Evolutionary conservation across 2,888 invertebrate genomes (phyloP).

Genomic region (Geotrupes spiniger): DNA sequence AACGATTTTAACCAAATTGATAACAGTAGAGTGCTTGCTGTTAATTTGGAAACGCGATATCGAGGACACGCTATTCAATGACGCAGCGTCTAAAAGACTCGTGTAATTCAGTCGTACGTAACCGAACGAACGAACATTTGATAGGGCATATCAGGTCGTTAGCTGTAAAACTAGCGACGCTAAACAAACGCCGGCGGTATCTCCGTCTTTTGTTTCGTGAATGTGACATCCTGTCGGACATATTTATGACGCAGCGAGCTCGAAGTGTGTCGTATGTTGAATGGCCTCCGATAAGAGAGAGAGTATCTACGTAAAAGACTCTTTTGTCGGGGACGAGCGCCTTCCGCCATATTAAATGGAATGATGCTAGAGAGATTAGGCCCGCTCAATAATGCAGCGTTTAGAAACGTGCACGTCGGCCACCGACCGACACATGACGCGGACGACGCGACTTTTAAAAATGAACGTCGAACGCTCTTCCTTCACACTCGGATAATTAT

Average conservation of each 20-base stretch:
- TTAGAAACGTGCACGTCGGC: conserved; percentile 6
- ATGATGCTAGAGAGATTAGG: conserved; percentile 39
- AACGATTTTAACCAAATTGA: too few species aligned
- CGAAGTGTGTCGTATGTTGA: conserved; percentile 27
- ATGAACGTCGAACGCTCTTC: too few species aligned
- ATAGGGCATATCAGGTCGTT: conserved; percentile 8
- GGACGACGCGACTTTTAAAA: too few species aligned
- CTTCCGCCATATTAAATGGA: conserved; percentile 36
- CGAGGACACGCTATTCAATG: too few species aligned
- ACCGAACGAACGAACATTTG: conserved; percentile 4
- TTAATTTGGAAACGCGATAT: too few species aligned
- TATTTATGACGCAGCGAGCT: conserved; percentile 33
- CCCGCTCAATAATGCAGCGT: conserved; percentile 23
- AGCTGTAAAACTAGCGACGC: conserved; percentile 2
- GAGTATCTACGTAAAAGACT: conserved; percentile 38
- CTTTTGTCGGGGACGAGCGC: conserved; percentile 37
- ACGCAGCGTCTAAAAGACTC: too few species aligned
- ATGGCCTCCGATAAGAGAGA: conserved; percentile 32
- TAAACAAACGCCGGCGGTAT: conserved; percentile 19
- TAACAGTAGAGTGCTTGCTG: too few species aligned
- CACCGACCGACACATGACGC: too few species aligned
- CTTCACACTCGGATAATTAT: too few species aligned
- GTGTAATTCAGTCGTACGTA: conserved; percentile 5
- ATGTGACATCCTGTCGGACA: conserved; percentile 32
- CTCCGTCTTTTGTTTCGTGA: conserved; percentile 26